Base-by-base conservation (phyloP, 2,113 vertebrate genomes). In the Phylloscopus trochiloides region DNA sequence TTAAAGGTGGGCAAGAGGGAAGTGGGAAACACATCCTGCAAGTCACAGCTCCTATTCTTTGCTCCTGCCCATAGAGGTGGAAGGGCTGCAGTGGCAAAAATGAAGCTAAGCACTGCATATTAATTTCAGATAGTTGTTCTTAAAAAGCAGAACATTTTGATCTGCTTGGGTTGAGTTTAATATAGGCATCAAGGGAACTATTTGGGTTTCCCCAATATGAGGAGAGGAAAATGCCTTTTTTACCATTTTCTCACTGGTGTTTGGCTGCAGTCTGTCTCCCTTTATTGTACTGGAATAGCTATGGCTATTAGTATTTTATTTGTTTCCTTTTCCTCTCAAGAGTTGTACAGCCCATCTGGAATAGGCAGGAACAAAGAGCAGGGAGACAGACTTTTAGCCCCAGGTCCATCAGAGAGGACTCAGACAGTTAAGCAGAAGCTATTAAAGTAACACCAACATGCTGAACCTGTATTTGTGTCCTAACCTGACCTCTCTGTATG, bases 281-380 rank as follows among this genome's bases (percentile, higher is more conserved):
- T 65, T 50, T 79, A 20, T 82, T 29, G 14, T 32, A 36, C 29
- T 17, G 45, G 52, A 66, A 36, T 42, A 50, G 32, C 31, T 74
- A 22, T 42, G 32, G 28, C 17, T 38, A 6, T 82, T 57, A 50
- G 22, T 70, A 15, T 52, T 78, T 78, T 58, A 78, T 58, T 88
- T 0, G 0, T 58, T 45, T 42, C 5, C 2, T 61, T 19, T 48
- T 1, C 8, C 17, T 0, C 0, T 81, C 19, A 15, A 15, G n/a
- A 81, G 7, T 32, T 81, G 55, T 12, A 17, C n/a, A 78, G 65
- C 42, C 55, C 28, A 14, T 40, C 78, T 88, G 86, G 63, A 68
- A 32, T 0, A 55, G 22, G 26, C 50, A 71, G 66, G 14, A 73
- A 9, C 19, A 13, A 40, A 54, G 22, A 34, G 28, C 13, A 48